phyloP scores from a whole-genome alignment of 1,140 invertebrate genomes.

The Scylla paramamosain region DNA sequence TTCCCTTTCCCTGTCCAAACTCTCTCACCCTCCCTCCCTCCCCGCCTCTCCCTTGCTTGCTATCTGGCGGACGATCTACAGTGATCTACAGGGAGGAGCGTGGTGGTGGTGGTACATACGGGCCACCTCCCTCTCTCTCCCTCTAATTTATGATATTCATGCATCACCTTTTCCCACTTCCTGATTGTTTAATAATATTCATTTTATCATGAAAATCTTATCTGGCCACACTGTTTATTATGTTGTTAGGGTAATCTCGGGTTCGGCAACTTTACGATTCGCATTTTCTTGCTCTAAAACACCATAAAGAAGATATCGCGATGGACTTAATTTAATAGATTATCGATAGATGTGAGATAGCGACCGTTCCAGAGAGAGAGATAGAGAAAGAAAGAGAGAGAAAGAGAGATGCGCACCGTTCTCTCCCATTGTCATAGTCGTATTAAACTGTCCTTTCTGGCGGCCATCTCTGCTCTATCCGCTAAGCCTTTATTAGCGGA shows the following conservation, averaged over 20 bases:
- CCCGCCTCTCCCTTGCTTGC: not conserved
- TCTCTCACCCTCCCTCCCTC: not conserved
- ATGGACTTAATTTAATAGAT: constrained; percentile 48
- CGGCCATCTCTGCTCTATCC: not conserved
- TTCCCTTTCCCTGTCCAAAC: not conserved
- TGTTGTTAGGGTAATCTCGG: constrained; percentile 44
- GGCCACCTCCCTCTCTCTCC: not conserved
- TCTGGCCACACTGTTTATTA: constrained; percentile 22
- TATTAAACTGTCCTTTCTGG: not conserved
- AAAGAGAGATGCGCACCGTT: not conserved
- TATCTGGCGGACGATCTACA: not conserved
- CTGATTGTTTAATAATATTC: constrained; percentile 48
- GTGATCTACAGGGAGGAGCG: not conserved
- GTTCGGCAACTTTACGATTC: constrained; percentile 28
- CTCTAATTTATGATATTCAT: constrained; percentile 40
- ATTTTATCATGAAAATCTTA: constrained; percentile 53
- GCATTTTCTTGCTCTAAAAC: constrained; percentile 32
- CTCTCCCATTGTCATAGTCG: not conserved
- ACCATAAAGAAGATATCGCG: constrained; percentile 37
- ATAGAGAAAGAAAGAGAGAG: too few relatives aligned
- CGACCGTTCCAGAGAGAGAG: not conserved
- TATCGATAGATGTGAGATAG: constrained; percentile 33
- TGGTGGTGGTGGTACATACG: not conserved
- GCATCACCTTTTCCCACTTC: constrained; percentile 49
- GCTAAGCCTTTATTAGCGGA: not conserved